Percentiles rank a stretch among this genome's conserved stretches.
Conservation (phyloP, 1,140 invertebrate genomes). For the Macrostomum lignano region DNA sequence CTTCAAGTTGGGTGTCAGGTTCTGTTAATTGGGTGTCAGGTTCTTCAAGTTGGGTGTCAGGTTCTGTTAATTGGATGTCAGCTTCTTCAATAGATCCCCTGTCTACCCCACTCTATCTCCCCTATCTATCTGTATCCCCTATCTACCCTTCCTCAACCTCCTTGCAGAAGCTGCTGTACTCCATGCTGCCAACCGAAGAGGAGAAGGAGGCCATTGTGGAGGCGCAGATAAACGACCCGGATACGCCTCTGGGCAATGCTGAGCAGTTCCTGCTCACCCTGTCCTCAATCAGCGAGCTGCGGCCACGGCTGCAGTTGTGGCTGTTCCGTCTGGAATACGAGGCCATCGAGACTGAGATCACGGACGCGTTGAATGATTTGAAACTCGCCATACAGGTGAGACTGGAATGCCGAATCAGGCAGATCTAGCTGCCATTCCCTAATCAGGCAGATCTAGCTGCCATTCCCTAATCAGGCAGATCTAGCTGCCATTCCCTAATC, state of each 20-base stretch:
- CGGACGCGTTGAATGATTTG: constrained; percentile 84
- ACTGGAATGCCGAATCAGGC: too few species aligned
- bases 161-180: constrained; percentile 54
- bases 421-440: too few species aligned
- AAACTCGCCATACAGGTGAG: constrained; percentile 86
- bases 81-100: too few species aligned
- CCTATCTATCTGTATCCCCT: too few species aligned
- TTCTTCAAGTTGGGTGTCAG: too few species aligned
- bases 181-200: constrained; percentile 82
- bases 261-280: constrained; percentile 87
- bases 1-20: too few species aligned
- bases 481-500: too few species aligned
- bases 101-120: too few species aligned
- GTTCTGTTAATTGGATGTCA: too few species aligned
- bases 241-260: constrained; percentile 72
- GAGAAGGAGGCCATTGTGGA: constrained; percentile 82
- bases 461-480: too few species aligned
- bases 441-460: too few species aligned
- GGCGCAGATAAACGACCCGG: constrained; percentile 65
- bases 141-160: constrained; percentile 7
- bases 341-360: constrained; percentile 53
- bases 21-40: too few species aligned
- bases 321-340: constrained; percentile 94
- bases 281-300: constrained; percentile 71
- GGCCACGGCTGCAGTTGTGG: constrained; percentile 78